Conservation (phyloP, 2,113 vertebrate species). For the Stomatorhinus ivindoensis region DNA sequence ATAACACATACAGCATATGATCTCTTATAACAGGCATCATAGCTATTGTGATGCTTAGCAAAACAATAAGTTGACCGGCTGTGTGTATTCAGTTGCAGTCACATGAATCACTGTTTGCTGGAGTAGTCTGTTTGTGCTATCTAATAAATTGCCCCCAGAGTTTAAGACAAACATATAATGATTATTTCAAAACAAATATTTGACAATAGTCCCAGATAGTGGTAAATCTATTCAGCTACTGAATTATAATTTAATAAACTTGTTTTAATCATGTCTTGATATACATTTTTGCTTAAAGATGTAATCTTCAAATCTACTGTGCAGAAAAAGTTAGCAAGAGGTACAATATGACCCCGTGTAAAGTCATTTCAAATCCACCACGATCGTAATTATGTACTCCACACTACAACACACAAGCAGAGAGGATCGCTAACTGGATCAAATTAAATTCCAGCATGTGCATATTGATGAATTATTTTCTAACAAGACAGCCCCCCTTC, state of each 20-base stretch:
- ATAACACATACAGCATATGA: not conserved
- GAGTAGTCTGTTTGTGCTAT: not conserved
- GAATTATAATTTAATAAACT: not conserved
- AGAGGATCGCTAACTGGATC: not conserved
- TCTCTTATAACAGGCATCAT: not conserved
- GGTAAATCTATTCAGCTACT: not conserved
- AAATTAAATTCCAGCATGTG: not conserved
- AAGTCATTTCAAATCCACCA: not conserved
- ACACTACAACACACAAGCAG: not conserved
- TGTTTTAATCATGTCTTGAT: not conserved
- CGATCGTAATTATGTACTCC: not conserved
- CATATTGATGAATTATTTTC: constrained; percentile 2
- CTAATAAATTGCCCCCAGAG: not conserved
- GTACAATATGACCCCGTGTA: not conserved
- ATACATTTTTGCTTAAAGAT: not conserved
- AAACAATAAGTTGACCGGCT: not conserved
- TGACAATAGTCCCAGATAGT: not conserved
- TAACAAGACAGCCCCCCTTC: not conserved
- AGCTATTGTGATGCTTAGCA: not conserved
- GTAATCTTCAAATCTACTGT: not conserved
- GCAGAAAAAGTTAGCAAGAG: not conserved
- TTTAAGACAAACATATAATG: not conserved
- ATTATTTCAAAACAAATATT: not conserved
- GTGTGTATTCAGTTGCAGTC: not conserved
- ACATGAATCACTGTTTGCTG: not conserved